Percentiles rank a stretch among this genome's conserved stretches.
Conservation (phyloP, 1,140 invertebrate species). For the Ceratoteleas bidentatus region DNA sequence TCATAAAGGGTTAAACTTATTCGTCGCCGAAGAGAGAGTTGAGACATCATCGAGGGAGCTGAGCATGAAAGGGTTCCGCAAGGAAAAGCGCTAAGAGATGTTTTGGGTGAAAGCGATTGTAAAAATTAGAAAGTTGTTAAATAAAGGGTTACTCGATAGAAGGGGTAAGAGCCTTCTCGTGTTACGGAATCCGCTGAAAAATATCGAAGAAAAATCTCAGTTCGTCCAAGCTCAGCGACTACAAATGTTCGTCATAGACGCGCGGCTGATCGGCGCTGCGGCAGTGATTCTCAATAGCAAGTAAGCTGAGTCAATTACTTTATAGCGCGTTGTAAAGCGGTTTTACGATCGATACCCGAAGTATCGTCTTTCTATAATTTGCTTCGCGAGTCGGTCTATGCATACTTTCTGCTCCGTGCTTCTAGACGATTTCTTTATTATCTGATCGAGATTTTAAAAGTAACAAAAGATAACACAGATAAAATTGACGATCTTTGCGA, state of each 20-base stretch:
- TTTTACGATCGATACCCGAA: slow-evolving; percentile 72
- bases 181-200: neutral
- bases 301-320: slow-evolving; percentile 74
- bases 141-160: slow-evolving; percentile 73
- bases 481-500: too few species aligned
- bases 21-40: slow-evolving; percentile 38
- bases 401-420: slow-evolving; percentile 41
- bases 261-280: slow-evolving; percentile 33
- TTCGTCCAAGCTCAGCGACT: slow-evolving; percentile 63
- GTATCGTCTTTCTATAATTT: slow-evolving; percentile 62
- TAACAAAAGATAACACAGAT: too few species aligned
- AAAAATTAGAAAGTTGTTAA: slow-evolving; percentile 73
- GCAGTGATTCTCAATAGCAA: slow-evolving; percentile 55
- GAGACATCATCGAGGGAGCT: slow-evolving; percentile 19
- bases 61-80: slow-evolving; percentile 57
- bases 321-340: slow-evolving; percentile 71
- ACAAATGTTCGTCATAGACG: slow-evolving; percentile 40
- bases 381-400: slow-evolving; percentile 52
- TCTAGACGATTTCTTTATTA: slow-evolving; percentile 44
- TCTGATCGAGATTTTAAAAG: neutral
- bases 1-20: slow-evolving; percentile 74
- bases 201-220: slow-evolving; percentile 50
- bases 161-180: slow-evolving; percentile 69
- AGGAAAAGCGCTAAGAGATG: slow-evolving; percentile 56
- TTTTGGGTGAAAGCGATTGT: slow-evolving; percentile 72